Conservation (phyloP, 2,888 invertebrate genomes). For the Mythimna ferrago region DNA sequence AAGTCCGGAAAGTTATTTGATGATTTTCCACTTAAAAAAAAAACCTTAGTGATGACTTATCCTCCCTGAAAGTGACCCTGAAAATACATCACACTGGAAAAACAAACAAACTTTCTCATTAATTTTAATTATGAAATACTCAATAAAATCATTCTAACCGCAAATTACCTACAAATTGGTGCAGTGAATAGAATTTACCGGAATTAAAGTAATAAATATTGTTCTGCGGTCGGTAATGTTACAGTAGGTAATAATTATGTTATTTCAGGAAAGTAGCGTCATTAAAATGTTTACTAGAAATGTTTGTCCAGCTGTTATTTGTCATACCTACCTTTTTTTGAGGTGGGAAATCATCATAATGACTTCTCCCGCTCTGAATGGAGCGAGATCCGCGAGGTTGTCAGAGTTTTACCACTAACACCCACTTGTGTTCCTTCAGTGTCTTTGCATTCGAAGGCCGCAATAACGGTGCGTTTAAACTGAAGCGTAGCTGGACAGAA, state of each 20-base stretch:
- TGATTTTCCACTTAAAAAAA: too few relatives aligned
- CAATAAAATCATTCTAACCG: constrained; percentile 28
- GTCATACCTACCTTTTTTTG: background rate
- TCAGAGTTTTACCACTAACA: too few relatives aligned
- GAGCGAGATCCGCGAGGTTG: too few relatives aligned
- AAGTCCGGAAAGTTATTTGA: too few relatives aligned
- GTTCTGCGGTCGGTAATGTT: constrained; percentile 34
- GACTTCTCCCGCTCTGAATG: too few relatives aligned
- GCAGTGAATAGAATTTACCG: background rate
- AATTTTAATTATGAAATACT: constrained; percentile 1
- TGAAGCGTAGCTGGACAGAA: too few relatives aligned
- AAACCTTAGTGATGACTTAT: too few relatives aligned
- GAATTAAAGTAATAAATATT: constrained; percentile 6
- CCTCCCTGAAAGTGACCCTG: background rate
- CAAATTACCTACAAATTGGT: constrained; percentile 19
- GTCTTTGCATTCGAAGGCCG: too few relatives aligned
- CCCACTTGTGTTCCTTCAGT: too few relatives aligned
- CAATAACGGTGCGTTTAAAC: too few relatives aligned
- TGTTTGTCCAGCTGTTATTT: constrained; percentile 3
- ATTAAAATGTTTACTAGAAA: constrained; percentile 28
- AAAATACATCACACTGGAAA: background rate
- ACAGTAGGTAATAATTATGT: constrained; percentile 6
- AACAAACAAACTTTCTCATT: constrained; percentile 1
- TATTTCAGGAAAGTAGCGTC: constrained; percentile 44
- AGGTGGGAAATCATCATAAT: too few relatives aligned